Conservation (phyloP, 1,140 invertebrate genomes). For the Metopolophium dirhodum region DNA sequence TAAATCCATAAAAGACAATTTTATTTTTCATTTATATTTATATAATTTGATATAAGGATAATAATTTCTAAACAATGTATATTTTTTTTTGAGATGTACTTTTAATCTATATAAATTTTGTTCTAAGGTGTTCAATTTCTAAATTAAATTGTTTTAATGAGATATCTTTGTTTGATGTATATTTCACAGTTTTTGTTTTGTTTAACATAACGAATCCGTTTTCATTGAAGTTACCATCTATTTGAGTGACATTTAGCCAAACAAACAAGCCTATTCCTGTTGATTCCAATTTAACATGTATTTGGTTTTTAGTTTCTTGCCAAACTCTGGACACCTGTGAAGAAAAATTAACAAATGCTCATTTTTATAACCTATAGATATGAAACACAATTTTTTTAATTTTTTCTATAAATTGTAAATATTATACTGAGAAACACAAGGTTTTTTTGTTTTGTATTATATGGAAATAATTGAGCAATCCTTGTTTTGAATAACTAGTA, state of each 20-base stretch:
- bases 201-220: constrained; percentile 68
- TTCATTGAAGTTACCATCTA: constrained; percentile 69
- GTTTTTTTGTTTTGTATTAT: background rate
- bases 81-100: background rate
- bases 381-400: background rate
- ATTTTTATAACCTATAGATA: background rate
- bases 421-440: background rate
- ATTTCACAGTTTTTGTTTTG: constrained; percentile 39
- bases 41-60: background rate
- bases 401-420: background rate
- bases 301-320: constrained; percentile 30
- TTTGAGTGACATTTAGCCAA: constrained; percentile 67
- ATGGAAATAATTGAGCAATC: background rate
- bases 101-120: constrained; percentile 8
- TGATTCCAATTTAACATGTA: constrained; percentile 39
- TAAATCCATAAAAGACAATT: constrained; percentile 31
- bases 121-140: constrained; percentile 34
- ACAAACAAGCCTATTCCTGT: constrained; percentile 69
- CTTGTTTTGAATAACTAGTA: background rate
- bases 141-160: constrained; percentile 21
- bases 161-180: constrained; percentile 37
- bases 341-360: background rate
- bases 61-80: background rate
- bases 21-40: constrained; percentile 20
- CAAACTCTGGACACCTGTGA: constrained; percentile 26